Base-by-base conservation (phyloP, 1,140 invertebrate genomes). In the Orussus abietinus region DNA sequence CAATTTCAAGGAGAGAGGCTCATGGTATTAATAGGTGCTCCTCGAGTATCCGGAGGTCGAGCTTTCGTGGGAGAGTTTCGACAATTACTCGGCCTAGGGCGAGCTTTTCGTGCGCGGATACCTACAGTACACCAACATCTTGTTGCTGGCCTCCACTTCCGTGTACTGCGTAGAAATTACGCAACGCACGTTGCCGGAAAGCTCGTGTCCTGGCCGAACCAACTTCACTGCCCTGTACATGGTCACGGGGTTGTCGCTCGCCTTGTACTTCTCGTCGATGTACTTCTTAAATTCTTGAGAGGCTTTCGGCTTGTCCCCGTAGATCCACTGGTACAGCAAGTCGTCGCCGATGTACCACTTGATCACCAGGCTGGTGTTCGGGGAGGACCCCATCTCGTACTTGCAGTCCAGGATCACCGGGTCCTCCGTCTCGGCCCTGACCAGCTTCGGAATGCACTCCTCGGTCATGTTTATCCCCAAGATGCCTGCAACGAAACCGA, bases 281-380 rank as follows among this genome's bases (percentile, higher is more conserved):
- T 80, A 77, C 38, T 81, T 80, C 39, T 78, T 75, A 20, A 86
- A 74, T 19, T 84, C 76, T 14, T 80, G 79, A 22, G 80, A 71
- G 9, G 75, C 81, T 42, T 77, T 76, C 1, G 83, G 83, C 35
- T 77, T 75, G 29, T 75, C 69, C 3, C 75, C 75, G 10, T 79
- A 76, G 33, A 89, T 87, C 86, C 86, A 90, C 60, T 88, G 85
- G 60, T 88, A 90, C 5, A 88, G 78, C 4, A 81, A 80, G 20
- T 77, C 71, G 38, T 81, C 76, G 56, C 82, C 81, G 62, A 86
- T 83, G 65, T 80, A 88, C 86, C 86, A 88, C 64, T 88, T 88
- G 39, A 90, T 82, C 20, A 87, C 82, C 18, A 90, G 66, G 18
- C 78, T 81, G 7, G 49, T 51, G 29, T 75, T 75, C 3, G 69